Conservation (phyloP, 2,113 vertebrate genomes). For the Gasterosteus nipponicus region DNA sequence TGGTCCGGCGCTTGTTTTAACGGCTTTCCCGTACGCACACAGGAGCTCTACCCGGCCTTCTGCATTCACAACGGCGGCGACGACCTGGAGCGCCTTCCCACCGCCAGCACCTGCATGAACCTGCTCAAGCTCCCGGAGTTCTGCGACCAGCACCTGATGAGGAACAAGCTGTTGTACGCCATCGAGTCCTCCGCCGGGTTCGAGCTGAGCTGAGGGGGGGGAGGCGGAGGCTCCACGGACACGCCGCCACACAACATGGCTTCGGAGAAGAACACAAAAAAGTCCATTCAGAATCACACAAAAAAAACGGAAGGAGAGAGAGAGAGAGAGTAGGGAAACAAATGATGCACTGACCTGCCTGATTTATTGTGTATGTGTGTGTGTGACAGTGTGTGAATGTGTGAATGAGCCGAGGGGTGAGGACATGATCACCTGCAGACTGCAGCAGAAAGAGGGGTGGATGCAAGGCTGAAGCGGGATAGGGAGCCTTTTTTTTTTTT, state of each 20-base stretch:
- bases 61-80: slow-evolving; percentile 97
- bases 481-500: slow-evolving; percentile 15
- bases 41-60: slow-evolving; percentile 98
- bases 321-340: slow-evolving; percentile 10
- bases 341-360: slow-evolving; percentile 69
- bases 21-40: slow-evolving; percentile 29
- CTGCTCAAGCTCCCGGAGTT: slow-evolving; percentile 98
- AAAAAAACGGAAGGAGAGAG: background rate
- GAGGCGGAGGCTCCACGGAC: slow-evolving; percentile 21
- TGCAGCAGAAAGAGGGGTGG: slow-evolving; percentile 3
- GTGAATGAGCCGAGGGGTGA: slow-evolving; percentile 11
- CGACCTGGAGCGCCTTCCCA: slow-evolving; percentile 94
- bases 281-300: background rate
- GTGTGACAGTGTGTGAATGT: slow-evolving; percentile 20
- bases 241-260: slow-evolving; percentile 6
- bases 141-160: slow-evolving; percentile 91
- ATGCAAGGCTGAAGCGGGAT: slow-evolving; percentile 30
- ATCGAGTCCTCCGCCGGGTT: slow-evolving; percentile 98
- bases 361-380: slow-evolving; percentile 33
- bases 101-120: slow-evolving; percentile 99
- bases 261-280: slow-evolving; percentile 21
- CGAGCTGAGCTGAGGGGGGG: slow-evolving; percentile 91
- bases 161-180: slow-evolving; percentile 95
- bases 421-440: slow-evolving; percentile 25
- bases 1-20: slow-evolving; percentile 19